Evolutionary conservation across 2,113 vertebrate genomes (phyloP).

Genomic region (Mesitornis unicolor): DNA sequence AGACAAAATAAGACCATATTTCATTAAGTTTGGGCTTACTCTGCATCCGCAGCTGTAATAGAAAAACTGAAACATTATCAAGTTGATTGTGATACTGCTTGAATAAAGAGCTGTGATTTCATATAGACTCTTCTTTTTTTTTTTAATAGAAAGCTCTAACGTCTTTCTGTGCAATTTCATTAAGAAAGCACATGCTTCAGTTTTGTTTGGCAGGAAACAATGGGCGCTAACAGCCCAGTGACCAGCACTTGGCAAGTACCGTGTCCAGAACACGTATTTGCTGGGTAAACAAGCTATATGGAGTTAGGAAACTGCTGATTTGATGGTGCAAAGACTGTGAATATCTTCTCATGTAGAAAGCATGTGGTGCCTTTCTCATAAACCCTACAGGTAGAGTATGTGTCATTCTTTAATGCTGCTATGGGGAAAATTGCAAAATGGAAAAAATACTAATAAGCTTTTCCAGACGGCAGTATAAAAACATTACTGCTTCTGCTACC

Average conservation of each 20-base stretch:
- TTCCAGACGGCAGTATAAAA: conserved; percentile 62
- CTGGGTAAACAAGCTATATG: conserved; percentile 24
- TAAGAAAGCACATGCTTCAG: conserved; percentile 21
- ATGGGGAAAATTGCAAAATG: conserved; percentile 58
- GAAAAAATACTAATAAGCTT: conserved; percentile 64
- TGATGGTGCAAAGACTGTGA: conserved; percentile 19
- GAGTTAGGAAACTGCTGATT: conserved; percentile 32
- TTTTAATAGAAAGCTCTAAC: neutral
- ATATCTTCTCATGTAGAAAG: conserved; percentile 53
- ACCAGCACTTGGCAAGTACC: conserved; percentile 9
- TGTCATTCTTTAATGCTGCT: conserved; percentile 35
- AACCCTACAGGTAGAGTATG: conserved; percentile 52
- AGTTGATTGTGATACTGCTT: conserved; percentile 23
- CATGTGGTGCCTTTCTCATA: conserved; percentile 43
- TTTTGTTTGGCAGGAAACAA: conserved; percentile 57
- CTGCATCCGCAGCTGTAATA: conserved; percentile 43
- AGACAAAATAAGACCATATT: neutral
- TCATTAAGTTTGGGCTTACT: neutral
- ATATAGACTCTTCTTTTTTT: neutral
- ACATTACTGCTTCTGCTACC: conserved; percentile 51
- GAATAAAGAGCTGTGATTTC: conserved; percentile 50
- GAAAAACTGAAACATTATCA: conserved; percentile 34
- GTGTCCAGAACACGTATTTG: conserved; percentile 32
- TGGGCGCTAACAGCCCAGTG: conserved; percentile 14
- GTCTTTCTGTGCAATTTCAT: conserved; percentile 34